Evolutionary conservation across 1,140 invertebrate species (phyloP), one percentile per base, ranked within the genome.

Genomic region (Sycophila sp.): DNA sequence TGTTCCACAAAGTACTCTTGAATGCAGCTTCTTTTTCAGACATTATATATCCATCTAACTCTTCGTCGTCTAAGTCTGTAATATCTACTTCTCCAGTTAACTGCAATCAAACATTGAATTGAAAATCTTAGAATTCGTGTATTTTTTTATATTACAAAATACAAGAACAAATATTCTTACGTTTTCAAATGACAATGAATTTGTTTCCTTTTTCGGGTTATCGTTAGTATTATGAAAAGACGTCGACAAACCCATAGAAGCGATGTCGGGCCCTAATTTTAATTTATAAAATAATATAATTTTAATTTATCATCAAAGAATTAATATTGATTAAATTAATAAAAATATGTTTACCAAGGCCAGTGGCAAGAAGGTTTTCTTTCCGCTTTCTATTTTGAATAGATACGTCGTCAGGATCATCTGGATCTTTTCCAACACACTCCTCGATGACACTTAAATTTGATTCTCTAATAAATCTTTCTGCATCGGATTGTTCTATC

Each of bases 1-100:
- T 90, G 72, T 92, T 91, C 97, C 96, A 98, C 64, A 97, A 82
- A 56, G 87, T 88, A 7, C 92, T 91, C 87, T 98, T 98, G 32
- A 90, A 88, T 56, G 89, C 82, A 2, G 92, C 89, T 85, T 98
- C 96, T 67, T 91, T 88, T 24, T 93, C 91, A 2, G 89, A 91
- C 87, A 98, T 91, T 45, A 98, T 94, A 76, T 97, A 94, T 55
- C 89, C 90, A 80, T 96, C 92, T 13, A 98, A 87, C 87, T 98
- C 97, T 24, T 92, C 90, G 77, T 97, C 94, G 77, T 97, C 95
- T 26, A 97, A 89, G 53, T 92, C 95, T 55, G 91, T 90, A 6
- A 96, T 85, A 77, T 93, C 88, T n/a, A 97, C 84, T 77, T 94
- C 93, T 3, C 92, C 91, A 5, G 72, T 73, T 64, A 70, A 62